Evolutionary conservation across 2,888 invertebrate genomes (phyloP).

Genomic region (Aplocera efformata): DNA sequence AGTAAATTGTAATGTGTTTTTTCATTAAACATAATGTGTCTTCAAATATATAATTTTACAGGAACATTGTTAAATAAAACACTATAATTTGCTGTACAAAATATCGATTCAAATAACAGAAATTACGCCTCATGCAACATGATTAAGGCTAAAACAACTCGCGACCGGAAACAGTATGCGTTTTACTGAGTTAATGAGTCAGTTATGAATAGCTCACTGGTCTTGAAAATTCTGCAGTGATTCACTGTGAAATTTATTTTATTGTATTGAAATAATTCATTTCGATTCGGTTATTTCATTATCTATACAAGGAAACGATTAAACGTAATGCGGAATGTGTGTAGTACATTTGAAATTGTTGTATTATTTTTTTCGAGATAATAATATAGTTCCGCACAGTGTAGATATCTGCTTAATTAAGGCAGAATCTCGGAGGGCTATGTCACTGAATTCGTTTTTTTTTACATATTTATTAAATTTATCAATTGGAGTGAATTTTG

Average conservation of each 20-base stretch:
- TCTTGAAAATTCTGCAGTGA: slow-evolving; percentile 19
- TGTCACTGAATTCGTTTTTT: too few relatives aligned
- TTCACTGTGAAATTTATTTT: slow-evolving; percentile 14
- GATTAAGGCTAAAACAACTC: slow-evolving; percentile 6
- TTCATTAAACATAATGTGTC: too few relatives aligned
- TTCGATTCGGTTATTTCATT: not conserved
- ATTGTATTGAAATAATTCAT: slow-evolving; percentile 8
- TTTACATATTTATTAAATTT: too few relatives aligned
- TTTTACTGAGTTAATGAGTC: slow-evolving; percentile 20
- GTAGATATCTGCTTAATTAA: too few relatives aligned
- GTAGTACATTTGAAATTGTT: too few relatives aligned
- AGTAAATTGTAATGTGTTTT: too few relatives aligned
- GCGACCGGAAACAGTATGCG: slow-evolving; percentile 19
- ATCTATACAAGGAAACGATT: too few relatives aligned
- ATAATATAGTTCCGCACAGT: too few relatives aligned
- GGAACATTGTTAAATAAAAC: slow-evolving; percentile 1
- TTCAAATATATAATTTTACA: not conserved
- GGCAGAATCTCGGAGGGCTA: too few relatives aligned
- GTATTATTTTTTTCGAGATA: too few relatives aligned
- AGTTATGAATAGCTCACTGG: slow-evolving; percentile 18
- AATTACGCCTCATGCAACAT: slow-evolving; percentile 6
- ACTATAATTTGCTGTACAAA: slow-evolving; percentile 1
- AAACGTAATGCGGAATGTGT: too few relatives aligned
- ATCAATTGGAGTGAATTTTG: too few relatives aligned
- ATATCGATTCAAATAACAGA: slow-evolving; percentile 3